Base-by-base conservation (phyloP, 2,888 invertebrate species). In the Nebria brevicollis region DNA sequence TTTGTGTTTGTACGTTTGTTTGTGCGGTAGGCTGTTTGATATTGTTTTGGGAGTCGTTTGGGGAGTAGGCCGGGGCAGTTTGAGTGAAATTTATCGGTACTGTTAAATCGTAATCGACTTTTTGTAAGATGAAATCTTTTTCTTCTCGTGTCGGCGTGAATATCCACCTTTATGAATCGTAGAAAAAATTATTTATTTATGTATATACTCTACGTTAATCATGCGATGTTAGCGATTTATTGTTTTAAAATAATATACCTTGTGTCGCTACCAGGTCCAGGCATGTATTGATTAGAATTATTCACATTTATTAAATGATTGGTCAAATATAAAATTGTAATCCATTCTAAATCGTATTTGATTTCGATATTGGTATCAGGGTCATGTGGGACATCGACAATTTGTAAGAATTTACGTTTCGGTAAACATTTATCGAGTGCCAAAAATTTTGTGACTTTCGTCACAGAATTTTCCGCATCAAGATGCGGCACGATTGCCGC, bases 351-450 rank as follows among this genome's bases (percentile, higher is more conserved):
- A 90, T 99, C 99, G 88, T 97, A 95, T 83, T 92, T 90, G 34
- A 96, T 88, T 75, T 90, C 89, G 82, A 91, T 89, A 82, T 91
- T 90, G 75, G 91, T 89, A 84, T 91, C 90, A 84, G 88, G 88
- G 83, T 93, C 91, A 84, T 92, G 92, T 7, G 91, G 90, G 77
- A 94, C 86, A 34, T 93, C 91, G 66, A 93, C 82, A 13, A 98
- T 93, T 91, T 99, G 98, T 66, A 99, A 90, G 90, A 97, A 99
- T 83, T 95, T 93, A 83, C 97, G 91, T 85, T 93, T 93, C 0
- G 98, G 98, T 76, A 99, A 90, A 89, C 98, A 98, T 90, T 99
- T 99, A 88, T 99, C 98, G n/a, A 99, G 89, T 0, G 98, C 97
- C 84, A 99, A 89, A 89, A 99, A 99, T 87, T 95, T 96, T 0